These are phyloP conservation scores for Oryzias javanicus DNA, from an alignment of 2,113 vertebrate species.

Conservation along the genomic window DNA sequence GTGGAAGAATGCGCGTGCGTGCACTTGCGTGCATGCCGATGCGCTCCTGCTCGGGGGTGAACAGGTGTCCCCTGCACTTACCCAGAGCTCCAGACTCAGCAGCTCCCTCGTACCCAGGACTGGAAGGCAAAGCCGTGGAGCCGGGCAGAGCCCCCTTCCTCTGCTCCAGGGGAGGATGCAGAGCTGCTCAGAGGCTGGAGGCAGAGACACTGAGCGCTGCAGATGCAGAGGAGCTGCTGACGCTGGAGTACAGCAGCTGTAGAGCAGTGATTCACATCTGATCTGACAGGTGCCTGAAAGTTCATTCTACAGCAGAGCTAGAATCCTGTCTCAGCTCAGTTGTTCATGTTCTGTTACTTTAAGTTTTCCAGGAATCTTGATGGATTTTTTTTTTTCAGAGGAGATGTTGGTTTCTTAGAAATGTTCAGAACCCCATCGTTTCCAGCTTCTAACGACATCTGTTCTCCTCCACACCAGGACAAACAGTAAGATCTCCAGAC, in stretches of 20 bases:
- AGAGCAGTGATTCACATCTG: conserved; percentile 1
- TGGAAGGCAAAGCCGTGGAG: conserved; percentile 6
- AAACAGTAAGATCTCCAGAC: conserved; percentile 79
- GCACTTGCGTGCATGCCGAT: conserved; percentile 30
- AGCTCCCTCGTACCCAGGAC: not conserved
- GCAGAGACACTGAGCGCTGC: conserved; percentile 33
- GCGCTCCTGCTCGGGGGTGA: conserved; percentile 49
- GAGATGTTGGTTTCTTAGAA: too few species aligned
- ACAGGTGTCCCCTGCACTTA: conserved; percentile 51
- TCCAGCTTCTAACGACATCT: too few species aligned
- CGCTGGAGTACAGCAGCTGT: conserved; percentile 26
- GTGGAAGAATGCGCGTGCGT: conserved; percentile 7
- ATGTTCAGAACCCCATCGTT: too few species aligned
- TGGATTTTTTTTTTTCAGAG: too few species aligned
- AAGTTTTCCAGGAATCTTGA: too few species aligned
- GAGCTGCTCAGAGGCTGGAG: conserved; percentile 21
- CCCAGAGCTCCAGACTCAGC: conserved; percentile 19
- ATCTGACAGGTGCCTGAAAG: too few species aligned
- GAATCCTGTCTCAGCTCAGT: too few species aligned
- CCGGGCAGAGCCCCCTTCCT: not conserved
- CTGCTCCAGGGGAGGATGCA: conserved; percentile 17
- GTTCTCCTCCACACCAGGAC: conserved; percentile 68
- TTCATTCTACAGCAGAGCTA: too few species aligned
- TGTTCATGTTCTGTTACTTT: too few species aligned
- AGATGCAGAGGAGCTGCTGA: not conserved